Base-by-base conservation (phyloP, 2,888 invertebrate species). In the Peribatodes rhomboidaria region DNA sequence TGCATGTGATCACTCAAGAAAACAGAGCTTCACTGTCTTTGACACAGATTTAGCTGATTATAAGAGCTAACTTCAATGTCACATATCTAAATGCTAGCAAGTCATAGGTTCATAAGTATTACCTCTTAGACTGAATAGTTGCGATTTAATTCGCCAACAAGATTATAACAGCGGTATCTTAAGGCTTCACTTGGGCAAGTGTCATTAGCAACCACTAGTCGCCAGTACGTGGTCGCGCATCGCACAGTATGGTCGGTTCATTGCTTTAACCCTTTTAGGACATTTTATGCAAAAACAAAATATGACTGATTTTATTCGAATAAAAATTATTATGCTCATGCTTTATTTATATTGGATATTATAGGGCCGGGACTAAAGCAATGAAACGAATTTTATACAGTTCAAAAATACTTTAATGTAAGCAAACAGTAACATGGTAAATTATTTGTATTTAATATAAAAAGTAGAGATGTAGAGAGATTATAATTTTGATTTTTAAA, bases 311-410 rank as follows among this genome's bases (percentile, higher is more conserved):
- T 50, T 20, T 9, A 11, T 18, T 46, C 7, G 1, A 44, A 2
- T 4, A 22, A 7, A 22, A n/a, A n/a, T 18, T 18, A 11, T 14
- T 8, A 1, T 27, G 27, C 6, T 27, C 6, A 27, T 4, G 27
- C 1, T 73, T 64, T 18, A 31, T 70, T 66, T 60, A 60, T 20
- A 63, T n/a, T n/a, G n/a, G n/a, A n/a, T n/a, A n/a, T 49, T 57
- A 54, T 31, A 76, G 74, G 89, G 83, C 68, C 73, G 81, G 90
- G 89, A 88, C 86, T 88, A 92, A 92, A 92, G 92, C 92, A 92
- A 92, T 92, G 92, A 92, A 92, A 92, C 92, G 72, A 88, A 73
- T 35, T 49, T 66, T 65, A 73, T 74, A 68, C 64, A 68, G 79
- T 86, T 84, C 46, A 75, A 80, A 83, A 79, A 81, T 70, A 76